Evolutionary conservation across 2,888 invertebrate species (phyloP).

Genomic region (Zaprionus obscuricornis): DNA sequence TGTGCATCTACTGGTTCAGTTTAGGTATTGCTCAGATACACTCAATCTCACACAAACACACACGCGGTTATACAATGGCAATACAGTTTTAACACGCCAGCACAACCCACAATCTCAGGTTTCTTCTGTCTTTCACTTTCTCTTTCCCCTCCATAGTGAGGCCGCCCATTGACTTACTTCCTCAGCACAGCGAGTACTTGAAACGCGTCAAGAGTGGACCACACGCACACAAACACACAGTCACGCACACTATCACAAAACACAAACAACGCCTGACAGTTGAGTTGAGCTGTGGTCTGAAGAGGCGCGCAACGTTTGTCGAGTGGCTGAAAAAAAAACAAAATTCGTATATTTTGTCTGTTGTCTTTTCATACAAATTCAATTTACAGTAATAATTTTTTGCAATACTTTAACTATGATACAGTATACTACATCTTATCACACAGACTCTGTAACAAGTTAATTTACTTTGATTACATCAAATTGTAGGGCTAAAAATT

Average conservation of each 20-base stretch:
- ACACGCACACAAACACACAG: constrained; percentile 47
- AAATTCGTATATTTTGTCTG: constrained; percentile 18
- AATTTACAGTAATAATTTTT: constrained; percentile 50
- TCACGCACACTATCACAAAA: neutral
- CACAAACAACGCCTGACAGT: constrained; percentile 49
- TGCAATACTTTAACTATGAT: constrained; percentile 24
- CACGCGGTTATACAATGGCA: too few species aligned
- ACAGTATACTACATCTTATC: neutral
- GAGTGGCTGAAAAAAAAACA: constrained; percentile 40
- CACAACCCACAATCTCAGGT: too few species aligned
- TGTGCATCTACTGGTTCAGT: too few species aligned
- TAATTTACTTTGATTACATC: too few species aligned
- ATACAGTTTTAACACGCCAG: too few species aligned
- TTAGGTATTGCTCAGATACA: too few species aligned
- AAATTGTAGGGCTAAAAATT: too few species aligned
- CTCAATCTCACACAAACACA: too few species aligned
- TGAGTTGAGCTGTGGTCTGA: constrained; percentile 45
- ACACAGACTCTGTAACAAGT: neutral
- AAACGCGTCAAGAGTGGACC: constrained; percentile 61
- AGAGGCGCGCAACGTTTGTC: constrained; percentile 28
- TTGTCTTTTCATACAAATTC: constrained; percentile 55
- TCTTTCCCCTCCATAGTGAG: constrained; percentile 22
- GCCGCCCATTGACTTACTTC: constrained; percentile 64
- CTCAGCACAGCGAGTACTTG: constrained; percentile 50
- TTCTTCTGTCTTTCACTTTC: too few species aligned